Base-by-base conservation (phyloP, 2,888 invertebrate species). In the Hydrotaea diabolus region DNA sequence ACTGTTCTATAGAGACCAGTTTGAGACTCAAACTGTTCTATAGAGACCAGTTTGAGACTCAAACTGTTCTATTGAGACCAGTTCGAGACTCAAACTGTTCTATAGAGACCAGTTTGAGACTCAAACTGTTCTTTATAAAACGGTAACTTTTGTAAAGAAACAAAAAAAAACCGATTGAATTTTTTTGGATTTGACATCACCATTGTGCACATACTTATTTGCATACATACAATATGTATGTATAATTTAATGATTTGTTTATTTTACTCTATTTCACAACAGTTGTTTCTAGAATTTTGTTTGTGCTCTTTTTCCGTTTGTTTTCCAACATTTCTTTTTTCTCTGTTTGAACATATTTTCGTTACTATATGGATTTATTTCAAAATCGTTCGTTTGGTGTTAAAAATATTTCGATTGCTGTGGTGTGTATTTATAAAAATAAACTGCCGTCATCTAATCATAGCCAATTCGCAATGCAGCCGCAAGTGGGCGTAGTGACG, bases 261-360 rank as follows among this genome's bases (percentile, higher is more conserved):
- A 31, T 31, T 4, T 7, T 31, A 31, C n/a, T n/a, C 64, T 36
- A 75, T 62, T 59, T 26, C 36, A 13, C 69, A 73, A 69, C 57
- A 75, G 80, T 57, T 69, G 55, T 71, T 85, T 86, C 86, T 86
- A 85, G 86, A 86, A 85, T 59, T 73, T 57, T 76, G 36, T 83
- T 74, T 85, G 8, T 77, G 36, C 21, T 19, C 46, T 76, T 69
- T 62, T 46, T 66, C 26, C 39, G 3, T 13, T 39, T 39, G 39
- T 11, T 39, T 39, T 36, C 5, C 57, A 77, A 36, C n/a, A n/a
- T n/a, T n/a, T n/a, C n/a, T n/a, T n/a, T 36, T 62, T 72, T 79
- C 73, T 26, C 31, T 72, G 46, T 79, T 76, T 57, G 76, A 82
- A 84, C 74, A 82, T 69, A 21, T 43, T 46, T 46, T 43, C 13